A percentile compares a stretch with the other conserved stretches of the same genome.
These are phyloP conservation scores for Steinernema carpocapsae DNA, from an alignment of 2,888 invertebrate species.

Conservation along the genomic window DNA sequence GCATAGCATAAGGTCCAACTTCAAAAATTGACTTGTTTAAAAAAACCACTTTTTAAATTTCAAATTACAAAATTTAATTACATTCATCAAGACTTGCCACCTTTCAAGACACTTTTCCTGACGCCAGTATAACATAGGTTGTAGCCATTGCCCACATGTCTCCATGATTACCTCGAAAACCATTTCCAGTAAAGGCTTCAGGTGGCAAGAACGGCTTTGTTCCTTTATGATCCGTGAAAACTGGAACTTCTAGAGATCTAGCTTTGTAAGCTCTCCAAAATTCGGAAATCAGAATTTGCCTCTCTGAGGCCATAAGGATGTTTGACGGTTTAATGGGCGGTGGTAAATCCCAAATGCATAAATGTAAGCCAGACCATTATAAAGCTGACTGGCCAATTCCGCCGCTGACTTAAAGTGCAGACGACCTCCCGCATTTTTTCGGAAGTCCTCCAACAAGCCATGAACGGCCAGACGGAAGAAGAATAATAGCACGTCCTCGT, in stretches of 20 bases:
- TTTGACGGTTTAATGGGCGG: not conserved
- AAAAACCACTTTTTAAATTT: too few species aligned
- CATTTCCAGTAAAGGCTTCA: not conserved
- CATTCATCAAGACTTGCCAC: not conserved
- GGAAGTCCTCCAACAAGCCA: not conserved
- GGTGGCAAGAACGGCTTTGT: not conserved
- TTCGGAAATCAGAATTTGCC: not conserved
- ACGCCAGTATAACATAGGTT: not conserved
- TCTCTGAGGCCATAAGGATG: not conserved
- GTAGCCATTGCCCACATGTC: not conserved
- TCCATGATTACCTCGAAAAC: not conserved
- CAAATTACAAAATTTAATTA: not conserved
- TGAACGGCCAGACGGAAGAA: not conserved
- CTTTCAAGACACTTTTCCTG: not conserved
- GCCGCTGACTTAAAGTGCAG: not conserved
- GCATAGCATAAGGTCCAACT: too few species aligned
- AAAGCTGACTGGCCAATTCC: not conserved
- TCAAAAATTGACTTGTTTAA: too few species aligned
- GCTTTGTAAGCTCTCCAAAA: not conserved
- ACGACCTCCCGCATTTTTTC: constrained; percentile 13
- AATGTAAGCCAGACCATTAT: constrained; percentile 15
- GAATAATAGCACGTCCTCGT: not conserved
- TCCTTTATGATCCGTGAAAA: not conserved
- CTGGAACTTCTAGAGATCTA: not conserved
- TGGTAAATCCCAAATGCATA: constrained; percentile 10